Evolutionary conservation across 2,888 invertebrate genomes (phyloP).

Genomic region (Allophyes oxyacanthae): DNA sequence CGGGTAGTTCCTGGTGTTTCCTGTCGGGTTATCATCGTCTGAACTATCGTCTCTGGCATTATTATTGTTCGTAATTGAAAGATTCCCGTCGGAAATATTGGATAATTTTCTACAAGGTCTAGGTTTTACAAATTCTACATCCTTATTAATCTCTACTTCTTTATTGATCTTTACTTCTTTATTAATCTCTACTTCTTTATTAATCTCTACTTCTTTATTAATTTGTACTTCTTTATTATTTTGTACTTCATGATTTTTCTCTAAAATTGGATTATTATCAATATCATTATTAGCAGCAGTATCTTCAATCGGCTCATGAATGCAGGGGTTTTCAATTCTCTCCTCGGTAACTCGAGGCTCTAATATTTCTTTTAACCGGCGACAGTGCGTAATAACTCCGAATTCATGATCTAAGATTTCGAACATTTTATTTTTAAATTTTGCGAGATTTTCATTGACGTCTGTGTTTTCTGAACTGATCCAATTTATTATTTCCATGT

Average conservation of each 20-base stretch:
- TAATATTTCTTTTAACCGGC: constrained; percentile 50
- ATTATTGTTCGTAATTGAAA: constrained; percentile 18
- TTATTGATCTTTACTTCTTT: not conserved
- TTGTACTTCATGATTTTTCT: not conserved
- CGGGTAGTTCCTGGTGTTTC: not conserved
- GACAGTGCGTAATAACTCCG: constrained; percentile 60
- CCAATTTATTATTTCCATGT: constrained; percentile 70
- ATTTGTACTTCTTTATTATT: not conserved
- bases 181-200: not conserved
- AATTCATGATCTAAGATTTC: constrained; percentile 64
- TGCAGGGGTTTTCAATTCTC: not conserved
- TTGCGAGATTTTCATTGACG: constrained; percentile 38
- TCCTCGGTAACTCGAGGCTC: constrained; percentile 7
- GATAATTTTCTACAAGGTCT: constrained; percentile 20
- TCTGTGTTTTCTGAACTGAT: constrained; percentile 61
- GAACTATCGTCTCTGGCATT: not conserved
- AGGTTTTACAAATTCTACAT: constrained; percentile 25
- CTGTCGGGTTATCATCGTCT: constrained; percentile 16
- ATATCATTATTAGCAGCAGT: not conserved
- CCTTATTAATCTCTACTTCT: not conserved
- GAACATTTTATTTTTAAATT: constrained; percentile 60
- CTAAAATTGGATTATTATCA: not conserved
- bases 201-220: not conserved
- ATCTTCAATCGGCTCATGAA: not conserved
- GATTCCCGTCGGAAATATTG: constrained; percentile 18